Evolutionary conservation across 2,888 invertebrate genomes (phyloP), one percentile per base, ranked within the genome.

Genomic region (Zele albiditarsus): DNA sequence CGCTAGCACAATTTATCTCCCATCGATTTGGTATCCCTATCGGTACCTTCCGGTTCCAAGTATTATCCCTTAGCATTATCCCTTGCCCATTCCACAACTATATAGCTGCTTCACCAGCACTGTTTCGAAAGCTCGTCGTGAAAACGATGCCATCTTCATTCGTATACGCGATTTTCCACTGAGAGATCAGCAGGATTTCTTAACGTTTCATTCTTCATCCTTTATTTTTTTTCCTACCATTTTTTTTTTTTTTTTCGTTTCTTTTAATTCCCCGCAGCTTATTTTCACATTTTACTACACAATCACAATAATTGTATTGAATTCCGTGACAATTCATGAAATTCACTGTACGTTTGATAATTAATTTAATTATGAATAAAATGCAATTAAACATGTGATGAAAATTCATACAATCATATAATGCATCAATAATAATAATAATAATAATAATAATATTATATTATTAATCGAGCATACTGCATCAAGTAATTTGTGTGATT

Each of bases 121-220:
- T 73, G 69, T 78, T 33, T 68, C 71, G 23, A 62, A 58, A 71
- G 71, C 62, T 42, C 27, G 14, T 60, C 28, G 62, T 42, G 27
- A 71, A 62, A 62, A 58, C 46, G 53, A 53, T 57, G 58, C 58
- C 66, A 58, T 70, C 60, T 74, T 58, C 65, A 65, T 71, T 14
- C 53, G 53, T 53, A 6, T 53, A 20, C 53, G 65, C 73, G 53
- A 75, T 78, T 71, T 76, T 71, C 63, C 65, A 70, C 67, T 53
- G 72, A 57, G 68, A 74, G 72, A 72, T 78, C 74, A 72, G 63
- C 53, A 12, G 66, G 74, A 74, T 78, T 78, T 77, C 14, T 23
- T 69, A 20, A 69, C 31, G 57, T 58, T 20, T 20, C 28, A 20
- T 23, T 58, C 53, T 20, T 23, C 53, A 53, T 53, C 53, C 53